Base-by-base conservation (phyloP, 1,140 invertebrate species). In the Alviniconcha marisindica region DNA sequence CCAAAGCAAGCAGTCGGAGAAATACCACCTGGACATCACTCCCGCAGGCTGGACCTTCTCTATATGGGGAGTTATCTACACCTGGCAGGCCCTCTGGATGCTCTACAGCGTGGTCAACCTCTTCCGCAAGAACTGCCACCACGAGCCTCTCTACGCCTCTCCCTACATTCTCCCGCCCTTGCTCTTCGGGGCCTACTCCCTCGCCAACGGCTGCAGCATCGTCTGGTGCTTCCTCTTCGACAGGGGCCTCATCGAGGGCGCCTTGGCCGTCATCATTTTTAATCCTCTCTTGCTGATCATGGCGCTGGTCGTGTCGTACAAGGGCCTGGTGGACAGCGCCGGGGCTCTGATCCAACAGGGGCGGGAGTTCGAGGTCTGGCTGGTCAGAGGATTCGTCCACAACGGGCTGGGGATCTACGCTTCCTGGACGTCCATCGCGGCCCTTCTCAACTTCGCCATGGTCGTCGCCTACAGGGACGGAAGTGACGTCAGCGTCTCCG, bases 381-480 rank as follows among this genome's bases (percentile, higher is more conserved):
- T 92, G 10, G 88, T 88, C 24, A 81, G 91, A 44, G 82, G 91
- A 31, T 77, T 93, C 24, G 88, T 92, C 1, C 91, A 92, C 15
- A 93, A 93, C 77, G 92, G 91, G 24, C 80, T 92, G 0, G 88
- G 86, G 15, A 87, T 92, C 14, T 92, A 92, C 69, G 89, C 89
- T 10, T 87, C 90, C 0, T 92, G 91, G 91, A 85, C 86, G 24
- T 89, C 87, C 24, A 87, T 92, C 14, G 92, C 91, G 2, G 88
- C 92, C 14, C 83, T 91, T 15, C 85, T 92, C 21, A 92, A 92
- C 81, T 12, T 90, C 1, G 84, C 77, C 18, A 81, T 88, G 21
- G 88, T 87, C 14, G 69, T 91, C 15, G 56, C 80, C 38, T 90
- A 90, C 71, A 69, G 66, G 7, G 82, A 82, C 5, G 40, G 71